These are phyloP conservation scores for Ceuthmochares aereus DNA, from an alignment of 2,113 vertebrate species.

Conservation along the genomic window DNA sequence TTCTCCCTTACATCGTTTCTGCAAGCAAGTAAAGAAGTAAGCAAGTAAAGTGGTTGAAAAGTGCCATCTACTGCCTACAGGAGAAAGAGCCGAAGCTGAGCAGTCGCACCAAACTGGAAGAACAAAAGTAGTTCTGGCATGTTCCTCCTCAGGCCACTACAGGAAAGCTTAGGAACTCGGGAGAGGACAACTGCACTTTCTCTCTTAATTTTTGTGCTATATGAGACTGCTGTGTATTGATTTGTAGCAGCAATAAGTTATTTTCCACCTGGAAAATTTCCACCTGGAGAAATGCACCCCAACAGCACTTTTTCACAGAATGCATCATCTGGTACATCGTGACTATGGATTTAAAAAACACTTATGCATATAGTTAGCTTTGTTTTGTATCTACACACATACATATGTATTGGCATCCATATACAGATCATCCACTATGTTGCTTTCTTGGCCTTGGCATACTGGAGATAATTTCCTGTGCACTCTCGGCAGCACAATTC, in stretches of 20 bases:
- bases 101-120: neutral
- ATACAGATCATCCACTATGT: neutral
- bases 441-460: neutral
- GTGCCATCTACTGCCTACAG: constrained; percentile 57
- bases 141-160: neutral
- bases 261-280: neutral
- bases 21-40: neutral
- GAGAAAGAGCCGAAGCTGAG: neutral
- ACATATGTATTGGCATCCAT: neutral
- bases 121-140: neutral
- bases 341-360: neutral
- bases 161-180: neutral
- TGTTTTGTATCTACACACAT: neutral
- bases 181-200: neutral
- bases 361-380: neutral
- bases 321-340: accelerated
- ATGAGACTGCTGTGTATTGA: neutral
- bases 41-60: constrained; percentile 31
- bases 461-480: neutral
- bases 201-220: neutral
- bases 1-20: neutral
- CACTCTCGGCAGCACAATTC: neutral
- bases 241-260: neutral
- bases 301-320: neutral
- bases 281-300: neutral